Evolutionary conservation across 2,888 invertebrate genomes (phyloP).

Genomic region (Heliconius ismenius): DNA sequence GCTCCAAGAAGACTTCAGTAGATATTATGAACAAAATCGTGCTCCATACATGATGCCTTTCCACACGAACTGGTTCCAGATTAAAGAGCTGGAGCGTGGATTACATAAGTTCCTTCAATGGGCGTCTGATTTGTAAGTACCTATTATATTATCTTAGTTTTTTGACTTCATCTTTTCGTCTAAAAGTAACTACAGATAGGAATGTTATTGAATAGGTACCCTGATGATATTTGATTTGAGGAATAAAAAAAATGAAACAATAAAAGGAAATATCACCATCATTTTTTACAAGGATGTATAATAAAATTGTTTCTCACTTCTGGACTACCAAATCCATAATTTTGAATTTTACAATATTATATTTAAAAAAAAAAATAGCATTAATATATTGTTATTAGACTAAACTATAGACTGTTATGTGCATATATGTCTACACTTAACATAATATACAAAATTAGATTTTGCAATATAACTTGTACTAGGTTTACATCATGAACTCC

Average conservation of each 20-base stretch:
- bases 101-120: slow-evolving; percentile 93
- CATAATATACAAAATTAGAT: slow-evolving; percentile 3
- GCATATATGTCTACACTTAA: not conserved
- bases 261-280: no score
- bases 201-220: not conserved
- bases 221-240: no score
- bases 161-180: not conserved
- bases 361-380: no score
- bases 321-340: no score
- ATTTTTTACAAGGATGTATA: no score
- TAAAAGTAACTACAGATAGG: not conserved
- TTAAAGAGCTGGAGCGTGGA: slow-evolving; percentile 90
- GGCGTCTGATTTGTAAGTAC: slow-evolving; percentile 81
- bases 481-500: not conserved
- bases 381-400: no score
- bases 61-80: slow-evolving; percentile 98
- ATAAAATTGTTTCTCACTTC: no score
- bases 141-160: not conserved
- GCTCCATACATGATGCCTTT: slow-evolving; percentile 97
- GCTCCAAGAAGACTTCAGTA: slow-evolving; percentile 93
- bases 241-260: no score
- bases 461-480: not conserved
- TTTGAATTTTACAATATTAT: no score
- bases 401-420: not conserved
- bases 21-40: slow-evolving; percentile 92